Percentiles rank a stretch among this genome's conserved stretches.
Evolutionary conservation across 1,140 invertebrate genomes (phyloP).

Genomic region (Oedothorax gibbosus): DNA sequence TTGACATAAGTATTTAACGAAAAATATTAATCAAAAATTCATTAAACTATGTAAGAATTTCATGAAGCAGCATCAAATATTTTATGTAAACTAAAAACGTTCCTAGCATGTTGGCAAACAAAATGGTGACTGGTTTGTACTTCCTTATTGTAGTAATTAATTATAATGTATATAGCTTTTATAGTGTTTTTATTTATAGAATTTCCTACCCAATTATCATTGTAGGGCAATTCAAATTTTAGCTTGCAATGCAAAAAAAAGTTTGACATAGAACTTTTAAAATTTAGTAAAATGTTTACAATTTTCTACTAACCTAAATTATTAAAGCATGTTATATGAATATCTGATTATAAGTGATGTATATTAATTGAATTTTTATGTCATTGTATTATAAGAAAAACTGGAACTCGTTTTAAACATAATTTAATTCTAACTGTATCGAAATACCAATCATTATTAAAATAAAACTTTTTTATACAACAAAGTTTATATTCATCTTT

Average conservation of each 20-base stretch:
- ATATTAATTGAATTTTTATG: neutral
- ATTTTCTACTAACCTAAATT: constrained; percentile 26
- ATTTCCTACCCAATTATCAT: neutral
- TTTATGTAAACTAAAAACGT: no score
- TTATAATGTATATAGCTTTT: constrained; percentile 13
- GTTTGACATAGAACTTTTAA: neutral
- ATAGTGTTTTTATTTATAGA: constrained; percentile 14
- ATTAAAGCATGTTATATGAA: constrained; percentile 18
- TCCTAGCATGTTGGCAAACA: neutral
- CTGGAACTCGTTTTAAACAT: no score
- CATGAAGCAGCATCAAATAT: no score
- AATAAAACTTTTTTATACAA: no score
- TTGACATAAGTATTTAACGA: no score
- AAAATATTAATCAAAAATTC: no score
- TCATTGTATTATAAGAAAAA: no score
- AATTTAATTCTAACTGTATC: no score
- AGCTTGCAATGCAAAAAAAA: constrained; percentile 4
- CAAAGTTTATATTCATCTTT: no score
- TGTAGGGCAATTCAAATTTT: neutral
- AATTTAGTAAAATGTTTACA: constrained; percentile 7
- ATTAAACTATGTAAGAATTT: no score
- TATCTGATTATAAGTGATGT: constrained; percentile 28
- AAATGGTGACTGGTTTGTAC: constrained; percentile 21
- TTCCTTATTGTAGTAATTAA: constrained; percentile 1
- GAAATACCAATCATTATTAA: no score